phyloP scores from a whole-genome alignment of 2,797 vertebrate species.

The Acanthurus leucopareius region DNA sequence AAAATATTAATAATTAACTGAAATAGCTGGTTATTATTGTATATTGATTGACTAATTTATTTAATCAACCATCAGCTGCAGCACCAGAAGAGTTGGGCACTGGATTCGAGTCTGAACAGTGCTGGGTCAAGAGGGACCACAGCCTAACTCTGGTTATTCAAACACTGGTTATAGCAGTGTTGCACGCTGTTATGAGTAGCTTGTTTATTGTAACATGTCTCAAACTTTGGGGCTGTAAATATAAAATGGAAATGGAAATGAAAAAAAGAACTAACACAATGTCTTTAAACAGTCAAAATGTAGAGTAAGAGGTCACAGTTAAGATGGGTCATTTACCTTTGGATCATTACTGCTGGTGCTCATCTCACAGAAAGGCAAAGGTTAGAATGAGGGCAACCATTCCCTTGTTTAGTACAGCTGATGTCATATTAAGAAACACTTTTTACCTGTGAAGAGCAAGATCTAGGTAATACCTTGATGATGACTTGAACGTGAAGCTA shows the following conservation, averaged over 20 bases:
- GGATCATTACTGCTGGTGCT: background rate
- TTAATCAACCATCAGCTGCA: background rate
- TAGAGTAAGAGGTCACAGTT: background rate
- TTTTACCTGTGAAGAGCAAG: background rate
- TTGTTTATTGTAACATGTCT: slow-evolving; percentile 8
- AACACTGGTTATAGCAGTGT: slow-evolving; percentile 17
- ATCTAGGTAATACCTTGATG: background rate
- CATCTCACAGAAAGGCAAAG: background rate
- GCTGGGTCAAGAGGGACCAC: background rate
- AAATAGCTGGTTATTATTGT: background rate
- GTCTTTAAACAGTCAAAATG: background rate
- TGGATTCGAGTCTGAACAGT: background rate
- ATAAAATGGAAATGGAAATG: background rate
- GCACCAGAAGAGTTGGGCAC: background rate
- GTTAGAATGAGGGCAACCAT: background rate
- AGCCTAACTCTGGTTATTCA: background rate
- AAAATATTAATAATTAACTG: background rate
- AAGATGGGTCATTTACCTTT: background rate
- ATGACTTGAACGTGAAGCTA: background rate
- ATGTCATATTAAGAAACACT: background rate
- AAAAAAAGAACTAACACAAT: background rate
- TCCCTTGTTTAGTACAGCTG: background rate
- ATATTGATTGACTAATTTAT: background rate
- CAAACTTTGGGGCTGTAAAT: background rate
- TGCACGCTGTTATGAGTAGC: background rate